Percentiles rank a stretch among this genome's conserved stretches.
phyloP scores from a whole-genome alignment of 2,113 vertebrate species.

The Ancistrus triradiatus region DNA sequence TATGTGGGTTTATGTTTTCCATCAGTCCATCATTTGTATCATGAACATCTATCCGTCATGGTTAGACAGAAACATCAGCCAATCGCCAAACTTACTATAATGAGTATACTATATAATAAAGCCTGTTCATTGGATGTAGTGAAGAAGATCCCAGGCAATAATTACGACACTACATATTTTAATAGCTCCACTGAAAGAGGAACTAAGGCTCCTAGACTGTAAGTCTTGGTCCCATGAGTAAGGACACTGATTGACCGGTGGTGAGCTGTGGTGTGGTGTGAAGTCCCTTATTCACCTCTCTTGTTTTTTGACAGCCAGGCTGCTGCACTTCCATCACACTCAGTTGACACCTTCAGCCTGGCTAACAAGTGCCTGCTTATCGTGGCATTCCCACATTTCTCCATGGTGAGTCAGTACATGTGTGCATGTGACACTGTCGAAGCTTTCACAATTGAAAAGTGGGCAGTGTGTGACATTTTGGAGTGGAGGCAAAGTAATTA shows the following conservation, averaged over 20 bases:
- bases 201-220: too few species aligned
- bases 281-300: background rate
- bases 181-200: too few species aligned
- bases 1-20: too few species aligned
- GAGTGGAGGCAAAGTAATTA: background rate
- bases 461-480: background rate
- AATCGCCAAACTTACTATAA: too few species aligned
- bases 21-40: too few species aligned
- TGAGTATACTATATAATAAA: too few species aligned
- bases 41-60: too few species aligned
- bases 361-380: conserved; percentile 23
- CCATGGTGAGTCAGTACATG: conserved; percentile 3
- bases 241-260: background rate
- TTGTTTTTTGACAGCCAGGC: conserved; percentile 14
- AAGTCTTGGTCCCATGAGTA: background rate
- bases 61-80: too few species aligned
- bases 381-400: conserved; percentile 4
- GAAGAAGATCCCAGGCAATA: too few species aligned
- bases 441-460: too few species aligned
- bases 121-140: too few species aligned
- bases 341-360: background rate
- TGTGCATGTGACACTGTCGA: background rate
- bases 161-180: too few species aligned
- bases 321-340: conserved; percentile 3
- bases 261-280: background rate